These are phyloP conservation scores for Ameiurus melas DNA, from an alignment of 2,113 vertebrate genomes.

Conservation along the genomic window DNA sequence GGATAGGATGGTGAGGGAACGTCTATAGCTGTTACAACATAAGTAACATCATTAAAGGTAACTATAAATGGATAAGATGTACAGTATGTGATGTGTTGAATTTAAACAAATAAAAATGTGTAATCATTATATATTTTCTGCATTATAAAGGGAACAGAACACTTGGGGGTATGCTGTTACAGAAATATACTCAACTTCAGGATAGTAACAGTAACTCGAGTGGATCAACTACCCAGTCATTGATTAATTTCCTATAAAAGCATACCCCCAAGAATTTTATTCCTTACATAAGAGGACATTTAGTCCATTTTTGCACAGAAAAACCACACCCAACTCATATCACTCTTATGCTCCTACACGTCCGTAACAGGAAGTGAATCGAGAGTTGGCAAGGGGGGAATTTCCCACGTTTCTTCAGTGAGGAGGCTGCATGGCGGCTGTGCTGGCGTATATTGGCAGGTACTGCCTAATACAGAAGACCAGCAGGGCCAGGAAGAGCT, in stretches of 20 bases:
- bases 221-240: not conserved
- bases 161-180: no score
- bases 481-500: constrained; percentile 65
- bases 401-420: constrained; percentile 42
- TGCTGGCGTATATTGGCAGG: constrained; percentile 47
- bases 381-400: constrained; percentile 24
- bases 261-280: not conserved
- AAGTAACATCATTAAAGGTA: not conserved
- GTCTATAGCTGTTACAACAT: not conserved
- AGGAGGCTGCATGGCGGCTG: constrained; percentile 38
- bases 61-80: not conserved
- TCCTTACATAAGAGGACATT: not conserved
- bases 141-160: no score
- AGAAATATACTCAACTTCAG: not conserved
- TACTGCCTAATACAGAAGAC: constrained; percentile 52
- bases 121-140: not conserved
- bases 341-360: not conserved
- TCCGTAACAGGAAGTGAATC: constrained; percentile 50
- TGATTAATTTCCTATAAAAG: not conserved
- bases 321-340: not conserved
- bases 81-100: not conserved
- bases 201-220: not conserved
- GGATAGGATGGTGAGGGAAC: not conserved
- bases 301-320: not conserved
- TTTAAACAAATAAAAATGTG: not conserved